Conservation (phyloP, 2,797 vertebrate genomes). For the Argyrosomus regius region DNA sequence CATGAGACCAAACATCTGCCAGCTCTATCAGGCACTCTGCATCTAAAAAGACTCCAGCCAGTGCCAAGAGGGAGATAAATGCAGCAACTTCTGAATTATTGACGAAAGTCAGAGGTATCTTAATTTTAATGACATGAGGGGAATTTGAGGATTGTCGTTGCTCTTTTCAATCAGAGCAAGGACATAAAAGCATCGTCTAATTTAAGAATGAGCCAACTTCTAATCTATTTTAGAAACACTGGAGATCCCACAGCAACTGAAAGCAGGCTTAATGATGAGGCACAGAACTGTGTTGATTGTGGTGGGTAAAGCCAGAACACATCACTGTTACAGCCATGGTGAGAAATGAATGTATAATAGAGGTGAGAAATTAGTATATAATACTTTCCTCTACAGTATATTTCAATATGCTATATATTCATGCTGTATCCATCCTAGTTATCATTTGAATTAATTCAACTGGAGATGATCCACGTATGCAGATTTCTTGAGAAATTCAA, state of each 20-base stretch:
- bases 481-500: constrained; percentile 36
- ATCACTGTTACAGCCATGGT: background rate
- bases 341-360: constrained; percentile 5
- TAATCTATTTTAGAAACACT: constrained; percentile 43
- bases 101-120: constrained; percentile 70
- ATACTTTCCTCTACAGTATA: background rate
- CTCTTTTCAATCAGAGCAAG: constrained; percentile 63
- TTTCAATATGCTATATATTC: background rate
- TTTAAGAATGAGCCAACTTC: constrained; percentile 47
- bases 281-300: constrained; percentile 12
- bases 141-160: constrained; percentile 58
- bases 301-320: background rate
- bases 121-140: constrained; percentile 74
- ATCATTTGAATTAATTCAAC: constrained; percentile 20
- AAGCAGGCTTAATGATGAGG: constrained; percentile 21
- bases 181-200: constrained; percentile 47
- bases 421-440: constrained; percentile 14
- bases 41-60: constrained; percentile 70
- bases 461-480: constrained; percentile 22
- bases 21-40: constrained; percentile 60
- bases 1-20: constrained; percentile 81
- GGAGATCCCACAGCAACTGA: constrained; percentile 24
- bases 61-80: constrained; percentile 66
- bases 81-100: constrained; percentile 76
- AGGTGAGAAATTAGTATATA: background rate